These are phyloP conservation scores for Wiebesia pumilae DNA, from an alignment of 1,140 invertebrate species.

Conservation along the genomic window DNA sequence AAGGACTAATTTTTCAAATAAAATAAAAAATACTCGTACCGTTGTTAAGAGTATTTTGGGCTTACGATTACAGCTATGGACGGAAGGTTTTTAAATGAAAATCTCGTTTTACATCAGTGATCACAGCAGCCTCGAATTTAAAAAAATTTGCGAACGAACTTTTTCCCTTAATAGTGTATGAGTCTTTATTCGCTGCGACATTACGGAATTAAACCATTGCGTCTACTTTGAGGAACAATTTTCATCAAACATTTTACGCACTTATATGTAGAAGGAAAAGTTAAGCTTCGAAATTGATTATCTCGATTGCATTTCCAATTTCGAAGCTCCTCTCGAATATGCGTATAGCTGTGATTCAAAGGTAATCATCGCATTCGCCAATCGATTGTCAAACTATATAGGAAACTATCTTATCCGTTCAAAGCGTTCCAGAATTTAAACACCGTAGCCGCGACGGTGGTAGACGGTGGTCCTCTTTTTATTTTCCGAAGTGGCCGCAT, in stretches of 20 bases:
- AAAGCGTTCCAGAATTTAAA: constrained; percentile 41
- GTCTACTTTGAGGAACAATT: background rate
- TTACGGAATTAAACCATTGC: background rate
- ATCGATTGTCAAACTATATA: constrained; percentile 41
- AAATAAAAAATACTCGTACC: background rate
- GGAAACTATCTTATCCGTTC: constrained; percentile 43
- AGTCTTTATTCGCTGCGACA: background rate
- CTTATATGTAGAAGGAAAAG: background rate
- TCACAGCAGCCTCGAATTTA: constrained; percentile 2
- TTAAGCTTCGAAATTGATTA: constrained; percentile 27
- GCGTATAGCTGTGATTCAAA: constrained; percentile 12
- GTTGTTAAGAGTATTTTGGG: background rate
- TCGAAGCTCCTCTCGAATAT: constrained; percentile 12
- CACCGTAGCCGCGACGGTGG: background rate
- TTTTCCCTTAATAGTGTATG: background rate
- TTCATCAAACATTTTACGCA: background rate
- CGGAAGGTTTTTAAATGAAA: background rate
- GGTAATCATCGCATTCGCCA: constrained; percentile 43
- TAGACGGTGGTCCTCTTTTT: constrained; percentile 18
- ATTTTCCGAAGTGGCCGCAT: constrained; percentile 48
- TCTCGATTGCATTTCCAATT: constrained; percentile 49
- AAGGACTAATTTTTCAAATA: background rate
- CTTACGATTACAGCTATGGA: background rate
- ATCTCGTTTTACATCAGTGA: background rate
- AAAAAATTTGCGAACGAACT: background rate